These are phyloP conservation scores for Nyctalus aviator DNA, from an alignment of 2,797 vertebrate species.

Conservation along the genomic window DNA sequence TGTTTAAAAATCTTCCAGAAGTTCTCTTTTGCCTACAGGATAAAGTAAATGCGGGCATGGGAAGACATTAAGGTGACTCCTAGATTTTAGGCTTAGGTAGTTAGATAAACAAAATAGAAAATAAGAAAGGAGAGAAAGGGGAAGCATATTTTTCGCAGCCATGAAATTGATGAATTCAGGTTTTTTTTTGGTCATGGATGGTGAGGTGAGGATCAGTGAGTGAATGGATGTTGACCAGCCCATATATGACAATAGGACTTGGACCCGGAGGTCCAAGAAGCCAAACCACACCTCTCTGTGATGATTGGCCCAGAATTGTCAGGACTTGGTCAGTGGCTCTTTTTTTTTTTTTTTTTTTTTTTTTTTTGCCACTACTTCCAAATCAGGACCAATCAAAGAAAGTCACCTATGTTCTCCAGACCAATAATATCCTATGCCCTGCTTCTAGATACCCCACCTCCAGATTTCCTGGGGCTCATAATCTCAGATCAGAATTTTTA, in stretches of 20 bases:
- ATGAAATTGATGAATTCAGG: neutral
- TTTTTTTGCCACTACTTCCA: neutral
- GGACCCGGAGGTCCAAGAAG: neutral
- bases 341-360: neutral
- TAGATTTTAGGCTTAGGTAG: neutral
- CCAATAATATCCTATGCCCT: neutral
- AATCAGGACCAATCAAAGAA: neutral
- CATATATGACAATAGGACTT: neutral
- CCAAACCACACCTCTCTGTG: neutral
- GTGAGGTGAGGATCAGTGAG: neutral
- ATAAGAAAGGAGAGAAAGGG: neutral
- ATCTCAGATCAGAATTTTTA: neutral
- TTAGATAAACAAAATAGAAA: conserved; percentile 39
- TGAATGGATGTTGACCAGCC: neutral
- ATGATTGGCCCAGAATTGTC: neutral
- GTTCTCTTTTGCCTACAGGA: neutral
- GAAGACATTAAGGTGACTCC: neutral
- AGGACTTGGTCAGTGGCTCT: neutral
- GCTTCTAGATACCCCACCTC: neutral
- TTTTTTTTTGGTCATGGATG: neutral
- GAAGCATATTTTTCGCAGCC: neutral
- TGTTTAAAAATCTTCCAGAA: neutral
- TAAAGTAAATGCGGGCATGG: neutral
- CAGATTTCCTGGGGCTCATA: neutral
- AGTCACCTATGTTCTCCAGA: neutral